Evolutionary conservation across 2,888 invertebrate genomes (phyloP).

Genomic region (Bembecia ichneumoniformis): DNA sequence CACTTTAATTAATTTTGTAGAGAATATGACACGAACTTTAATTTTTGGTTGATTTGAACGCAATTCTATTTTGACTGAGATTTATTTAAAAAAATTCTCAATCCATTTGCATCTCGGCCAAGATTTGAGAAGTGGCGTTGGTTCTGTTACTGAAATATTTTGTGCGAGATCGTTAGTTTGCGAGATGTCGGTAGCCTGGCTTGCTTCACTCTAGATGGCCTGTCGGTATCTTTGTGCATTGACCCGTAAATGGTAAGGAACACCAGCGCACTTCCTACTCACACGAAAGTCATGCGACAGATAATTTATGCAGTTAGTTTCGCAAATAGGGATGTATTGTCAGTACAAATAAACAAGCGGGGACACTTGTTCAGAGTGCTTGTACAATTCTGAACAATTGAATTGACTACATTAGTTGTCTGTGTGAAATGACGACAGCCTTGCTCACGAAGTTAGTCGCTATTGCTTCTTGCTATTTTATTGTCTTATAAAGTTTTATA

Average conservation of each 20-base stretch:
- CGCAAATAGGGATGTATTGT: background rate
- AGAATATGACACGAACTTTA: too few relatives aligned
- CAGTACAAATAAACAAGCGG: background rate
- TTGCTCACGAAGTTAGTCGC: too few relatives aligned
- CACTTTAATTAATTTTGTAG: too few relatives aligned
- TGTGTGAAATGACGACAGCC: too few relatives aligned
- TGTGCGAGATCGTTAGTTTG: slow-evolving; percentile 48
- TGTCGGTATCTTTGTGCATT: slow-evolving; percentile 61
- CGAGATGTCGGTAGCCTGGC: slow-evolving; percentile 18
- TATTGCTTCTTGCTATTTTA: too few relatives aligned
- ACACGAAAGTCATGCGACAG: background rate
- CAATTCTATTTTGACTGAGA: too few relatives aligned
- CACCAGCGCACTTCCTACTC: slow-evolving; percentile 39
- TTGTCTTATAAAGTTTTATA: too few relatives aligned
- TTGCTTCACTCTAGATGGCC: slow-evolving; percentile 24
- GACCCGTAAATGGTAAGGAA: slow-evolving; percentile 54
- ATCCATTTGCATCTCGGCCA: background rate
- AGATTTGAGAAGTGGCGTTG: slow-evolving; percentile 10
- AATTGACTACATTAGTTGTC: too few relatives aligned
- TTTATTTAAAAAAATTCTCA: too few relatives aligned
- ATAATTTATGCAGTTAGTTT: background rate
- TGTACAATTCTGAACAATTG: too few relatives aligned
- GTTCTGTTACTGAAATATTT: slow-evolving; percentile 39
- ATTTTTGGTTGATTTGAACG: too few relatives aligned
- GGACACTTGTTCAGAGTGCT: too few relatives aligned